These are phyloP conservation scores for Oceanites oceanicus DNA, from an alignment of 2,113 vertebrate genomes.

Conservation along the genomic window DNA sequence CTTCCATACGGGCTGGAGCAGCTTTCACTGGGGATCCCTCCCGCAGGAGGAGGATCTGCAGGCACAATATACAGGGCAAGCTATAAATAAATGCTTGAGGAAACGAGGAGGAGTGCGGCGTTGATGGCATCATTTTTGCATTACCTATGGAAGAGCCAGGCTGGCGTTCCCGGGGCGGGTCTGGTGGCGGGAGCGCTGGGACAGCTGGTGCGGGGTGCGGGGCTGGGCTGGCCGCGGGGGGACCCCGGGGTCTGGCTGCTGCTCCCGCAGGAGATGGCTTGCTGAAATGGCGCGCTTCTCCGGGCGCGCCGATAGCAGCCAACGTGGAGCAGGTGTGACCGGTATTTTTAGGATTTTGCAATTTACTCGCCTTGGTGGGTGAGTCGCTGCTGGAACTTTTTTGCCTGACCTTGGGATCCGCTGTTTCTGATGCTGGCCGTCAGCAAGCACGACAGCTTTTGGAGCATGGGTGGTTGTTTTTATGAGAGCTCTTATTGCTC, in stretches of 20 bases:
- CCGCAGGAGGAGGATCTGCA: background rate
- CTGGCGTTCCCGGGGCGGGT: background rate
- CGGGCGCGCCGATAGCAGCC: rapidly evolving
- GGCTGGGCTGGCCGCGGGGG: background rate
- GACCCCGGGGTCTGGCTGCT: background rate
- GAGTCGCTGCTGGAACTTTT: background rate
- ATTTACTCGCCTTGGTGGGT: background rate
- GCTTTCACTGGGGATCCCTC: background rate
- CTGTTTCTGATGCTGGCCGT: rapidly evolving
- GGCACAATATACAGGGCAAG: background rate
- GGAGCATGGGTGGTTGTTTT: background rate
- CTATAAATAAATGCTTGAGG: background rate
- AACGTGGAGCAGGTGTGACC: background rate
- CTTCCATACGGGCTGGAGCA: background rate
- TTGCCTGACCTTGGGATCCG: background rate
- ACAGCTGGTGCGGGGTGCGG: background rate
- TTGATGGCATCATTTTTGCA: background rate
- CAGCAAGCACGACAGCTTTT: background rate
- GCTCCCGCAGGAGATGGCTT: background rate
- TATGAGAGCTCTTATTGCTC: background rate
- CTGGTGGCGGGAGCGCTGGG: no score
- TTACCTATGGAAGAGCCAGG: rapidly evolving
- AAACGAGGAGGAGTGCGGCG: rapidly evolving
- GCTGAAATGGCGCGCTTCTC: background rate
- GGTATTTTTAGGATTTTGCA: background rate